Evolutionary conservation across 2,888 invertebrate species (phyloP).

Genomic region (Spodoptera exigua): DNA sequence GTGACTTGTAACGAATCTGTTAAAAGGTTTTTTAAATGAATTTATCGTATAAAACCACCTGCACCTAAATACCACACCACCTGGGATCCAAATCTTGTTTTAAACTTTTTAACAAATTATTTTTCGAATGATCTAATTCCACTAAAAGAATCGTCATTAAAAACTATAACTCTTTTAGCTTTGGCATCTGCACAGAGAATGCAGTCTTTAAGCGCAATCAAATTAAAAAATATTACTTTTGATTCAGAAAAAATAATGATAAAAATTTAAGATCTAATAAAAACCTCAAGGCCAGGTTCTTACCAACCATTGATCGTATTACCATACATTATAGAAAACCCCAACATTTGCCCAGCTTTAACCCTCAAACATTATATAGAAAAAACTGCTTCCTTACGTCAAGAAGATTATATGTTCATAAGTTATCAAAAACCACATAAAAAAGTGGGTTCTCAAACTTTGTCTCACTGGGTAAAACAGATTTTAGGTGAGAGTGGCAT

Average conservation of each 20-base stretch:
- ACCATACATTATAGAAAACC: slow-evolving; percentile 14
- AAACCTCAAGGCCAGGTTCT: slow-evolving; percentile 33
- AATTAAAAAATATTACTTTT: slow-evolving; percentile 23
- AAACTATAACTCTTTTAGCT: slow-evolving; percentile 12
- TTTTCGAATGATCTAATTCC: slow-evolving; percentile 4
- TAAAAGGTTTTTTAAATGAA: slow-evolving; percentile 45
- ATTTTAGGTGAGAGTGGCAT: slow-evolving; percentile 10
- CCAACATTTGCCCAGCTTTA: slow-evolving; percentile 4
- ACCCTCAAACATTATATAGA: slow-evolving; percentile 6
- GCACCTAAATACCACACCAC: slow-evolving; percentile 42
- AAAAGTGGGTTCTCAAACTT: slow-evolving; percentile 6
- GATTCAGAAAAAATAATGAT: slow-evolving; percentile 17
- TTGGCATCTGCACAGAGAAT: slow-evolving; percentile 15
- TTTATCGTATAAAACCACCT: slow-evolving; percentile 33
- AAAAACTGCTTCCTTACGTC: slow-evolving; percentile 1
- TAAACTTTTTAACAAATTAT: background rate
- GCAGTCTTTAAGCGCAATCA: slow-evolving; percentile 23
- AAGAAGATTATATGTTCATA: slow-evolving; percentile 11
- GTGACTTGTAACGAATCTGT: slow-evolving; percentile 9
- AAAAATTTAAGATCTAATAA: slow-evolving; percentile 34
- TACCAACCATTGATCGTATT: slow-evolving; percentile 17
- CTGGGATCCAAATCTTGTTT: slow-evolving; percentile 28
- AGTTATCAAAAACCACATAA: slow-evolving; percentile 13
- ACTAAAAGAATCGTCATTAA: background rate
- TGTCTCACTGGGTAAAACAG: slow-evolving; percentile 14